These are phyloP conservation scores for human (Homo sapiens) DNA, from an alignment of 2,113 vertebrate genomes.

Conservation along the genomic window DNA sequence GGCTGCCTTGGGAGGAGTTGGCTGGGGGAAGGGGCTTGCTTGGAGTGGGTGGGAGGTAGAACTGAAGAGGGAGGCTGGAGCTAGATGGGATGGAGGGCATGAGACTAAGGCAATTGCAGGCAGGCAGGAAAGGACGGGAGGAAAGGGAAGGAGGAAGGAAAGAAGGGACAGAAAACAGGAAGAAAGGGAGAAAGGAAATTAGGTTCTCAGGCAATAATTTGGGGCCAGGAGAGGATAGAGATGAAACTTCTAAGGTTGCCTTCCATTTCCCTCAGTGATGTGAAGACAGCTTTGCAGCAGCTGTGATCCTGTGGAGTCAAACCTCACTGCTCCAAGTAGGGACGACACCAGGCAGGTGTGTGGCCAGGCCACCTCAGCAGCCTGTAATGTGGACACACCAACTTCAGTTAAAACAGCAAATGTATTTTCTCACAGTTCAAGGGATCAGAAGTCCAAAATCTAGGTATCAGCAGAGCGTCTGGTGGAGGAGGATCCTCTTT, in stretches of 20 bases:
- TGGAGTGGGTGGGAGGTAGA: neutral
- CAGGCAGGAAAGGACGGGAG: neutral
- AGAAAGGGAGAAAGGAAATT: neutral
- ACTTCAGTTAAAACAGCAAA: neutral
- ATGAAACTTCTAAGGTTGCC: neutral
- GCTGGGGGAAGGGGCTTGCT: neutral
- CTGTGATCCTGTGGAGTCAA: neutral
- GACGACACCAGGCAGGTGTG: neutral
- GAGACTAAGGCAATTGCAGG: neutral
- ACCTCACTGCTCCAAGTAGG: neutral
- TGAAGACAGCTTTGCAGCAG: neutral
- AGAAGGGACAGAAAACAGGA: neutral
- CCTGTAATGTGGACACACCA: neutral
- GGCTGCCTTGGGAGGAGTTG: neutral
- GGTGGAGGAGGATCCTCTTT: neutral
- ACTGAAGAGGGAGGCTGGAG: neutral
- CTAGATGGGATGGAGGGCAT: neutral
- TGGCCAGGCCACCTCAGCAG: neutral
- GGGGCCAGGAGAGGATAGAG: neutral
- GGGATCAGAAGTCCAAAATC: neutral
- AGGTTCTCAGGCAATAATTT: neutral
- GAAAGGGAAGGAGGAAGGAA: neutral
- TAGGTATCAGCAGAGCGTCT: neutral
- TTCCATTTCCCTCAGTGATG: neutral
- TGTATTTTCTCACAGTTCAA: neutral